Conservation (phyloP, 2,888 invertebrate genomes). For the Lochmaea crataegi region DNA sequence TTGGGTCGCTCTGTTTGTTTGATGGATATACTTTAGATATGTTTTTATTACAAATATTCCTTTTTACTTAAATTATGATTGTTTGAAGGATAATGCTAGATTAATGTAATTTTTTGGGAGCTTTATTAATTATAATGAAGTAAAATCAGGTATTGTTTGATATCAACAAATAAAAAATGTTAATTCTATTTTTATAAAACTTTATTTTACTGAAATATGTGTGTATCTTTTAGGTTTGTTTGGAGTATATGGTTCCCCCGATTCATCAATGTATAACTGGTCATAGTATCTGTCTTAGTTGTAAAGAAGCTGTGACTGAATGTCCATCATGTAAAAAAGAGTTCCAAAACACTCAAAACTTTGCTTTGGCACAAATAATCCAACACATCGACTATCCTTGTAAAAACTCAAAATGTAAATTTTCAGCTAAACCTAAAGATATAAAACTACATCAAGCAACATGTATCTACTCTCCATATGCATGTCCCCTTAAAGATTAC, state of each 20-base stretch:
- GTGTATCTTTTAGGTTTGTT: constrained; percentile 50
- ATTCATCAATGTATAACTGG: constrained; percentile 59
- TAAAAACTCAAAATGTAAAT: constrained; percentile 54
- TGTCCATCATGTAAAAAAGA: constrained; percentile 57
- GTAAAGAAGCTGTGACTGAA: constrained; percentile 48
- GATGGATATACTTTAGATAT: too few species aligned
- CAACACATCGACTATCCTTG: constrained; percentile 57
- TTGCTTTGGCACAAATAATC: constrained; percentile 56
- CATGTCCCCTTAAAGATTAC: constrained; percentile 51
- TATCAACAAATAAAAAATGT: too few species aligned
- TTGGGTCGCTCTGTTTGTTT: too few species aligned
- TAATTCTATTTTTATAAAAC: too few species aligned
- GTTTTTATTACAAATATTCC: too few species aligned
- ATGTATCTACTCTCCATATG: constrained; percentile 46
- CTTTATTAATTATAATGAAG: too few species aligned
- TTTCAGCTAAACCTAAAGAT: constrained; percentile 45
- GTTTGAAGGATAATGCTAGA: too few species aligned
- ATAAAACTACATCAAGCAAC: constrained; percentile 51
- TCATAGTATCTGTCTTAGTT: constrained; percentile 58
- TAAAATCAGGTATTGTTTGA: too few species aligned
- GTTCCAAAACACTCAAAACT: constrained; percentile 56
- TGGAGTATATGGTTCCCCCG: constrained; percentile 59
- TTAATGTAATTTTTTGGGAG: too few species aligned
- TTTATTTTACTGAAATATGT: not conserved
- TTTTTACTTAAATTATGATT: too few species aligned